These are phyloP conservation scores for Actias luna DNA, from an alignment of 2,888 invertebrate genomes.

Conservation along the genomic window DNA sequence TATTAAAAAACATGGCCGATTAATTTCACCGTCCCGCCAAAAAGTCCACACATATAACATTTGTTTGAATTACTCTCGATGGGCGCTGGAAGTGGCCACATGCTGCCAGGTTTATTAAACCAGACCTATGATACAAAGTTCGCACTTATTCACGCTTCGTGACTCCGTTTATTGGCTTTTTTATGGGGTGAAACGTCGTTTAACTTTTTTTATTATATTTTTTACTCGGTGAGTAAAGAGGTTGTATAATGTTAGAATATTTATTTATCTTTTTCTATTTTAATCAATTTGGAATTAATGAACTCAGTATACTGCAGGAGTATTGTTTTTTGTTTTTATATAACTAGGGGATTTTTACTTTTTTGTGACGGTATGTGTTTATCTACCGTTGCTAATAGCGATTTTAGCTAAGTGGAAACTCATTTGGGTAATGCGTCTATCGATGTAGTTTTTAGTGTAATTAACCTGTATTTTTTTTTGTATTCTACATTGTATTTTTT, in stretches of 20 bases:
- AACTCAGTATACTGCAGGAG: too few species aligned
- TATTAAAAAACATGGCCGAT: not conserved
- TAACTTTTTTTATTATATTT: constrained; percentile 2
- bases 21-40: constrained; percentile 7
- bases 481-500: too few species aligned
- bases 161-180: constrained; percentile 16
- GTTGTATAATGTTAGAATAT: not conserved
- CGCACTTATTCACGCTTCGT: constrained; percentile 17
- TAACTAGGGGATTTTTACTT: too few species aligned
- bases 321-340: not conserved
- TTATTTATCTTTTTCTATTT: not conserved
- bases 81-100: constrained; percentile 31
- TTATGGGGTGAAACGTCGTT: constrained; percentile 11
- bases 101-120: constrained; percentile 26
- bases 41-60: constrained; percentile 38
- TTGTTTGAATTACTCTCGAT: constrained; percentile 57
- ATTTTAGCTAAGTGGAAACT: not conserved
- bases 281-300: not conserved
- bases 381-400: not conserved
- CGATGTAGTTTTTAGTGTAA: not conserved
- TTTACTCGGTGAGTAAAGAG: not conserved
- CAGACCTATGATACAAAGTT: constrained; percentile 16
- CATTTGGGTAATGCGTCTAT: not conserved
- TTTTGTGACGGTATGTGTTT: not conserved
- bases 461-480: too few species aligned